Conservation (phyloP, 1,140 invertebrate genomes). For the Mesaphorura yosii region DNA sequence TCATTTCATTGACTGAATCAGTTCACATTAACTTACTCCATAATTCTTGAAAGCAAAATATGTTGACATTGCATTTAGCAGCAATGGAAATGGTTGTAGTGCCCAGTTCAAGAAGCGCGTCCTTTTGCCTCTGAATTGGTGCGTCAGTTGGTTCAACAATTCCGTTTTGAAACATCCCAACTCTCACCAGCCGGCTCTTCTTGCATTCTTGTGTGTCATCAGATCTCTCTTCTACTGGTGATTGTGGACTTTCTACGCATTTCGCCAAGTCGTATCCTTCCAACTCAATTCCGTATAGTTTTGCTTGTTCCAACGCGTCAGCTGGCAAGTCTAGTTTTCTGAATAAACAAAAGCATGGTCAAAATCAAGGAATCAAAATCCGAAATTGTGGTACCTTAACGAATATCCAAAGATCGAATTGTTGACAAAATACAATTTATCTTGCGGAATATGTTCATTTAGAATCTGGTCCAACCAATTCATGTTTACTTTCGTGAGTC, state of each 20-base stretch:
- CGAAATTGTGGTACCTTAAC: no score
- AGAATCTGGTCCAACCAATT: no score
- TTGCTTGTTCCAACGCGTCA: not conserved
- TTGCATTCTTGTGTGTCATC: not conserved
- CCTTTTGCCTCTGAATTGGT: not conserved
- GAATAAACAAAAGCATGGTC: not conserved
- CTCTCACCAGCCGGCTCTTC: not conserved
- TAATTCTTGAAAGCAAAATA: conserved; percentile 19
- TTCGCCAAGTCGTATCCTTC: not conserved
- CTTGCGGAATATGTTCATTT: no score
- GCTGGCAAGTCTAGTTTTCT: conserved; percentile 3
- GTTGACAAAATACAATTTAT: no score
- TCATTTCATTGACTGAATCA: not conserved
- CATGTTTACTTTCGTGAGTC: no score
- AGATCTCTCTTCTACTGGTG: no score
- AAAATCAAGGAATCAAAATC: not conserved
- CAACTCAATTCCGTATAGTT: not conserved
- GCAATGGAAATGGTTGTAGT: not conserved
- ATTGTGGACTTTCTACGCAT: no score
- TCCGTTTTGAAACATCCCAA: conserved; percentile 11
- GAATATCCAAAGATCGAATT: no score
- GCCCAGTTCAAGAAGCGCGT: not conserved
- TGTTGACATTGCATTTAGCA: not conserved
- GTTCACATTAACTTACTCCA: conserved; percentile 8
- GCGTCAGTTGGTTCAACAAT: conserved; percentile 1